Percentiles rank a stretch among this genome's conserved stretches.
Evolutionary conservation across 2,888 invertebrate species (phyloP).

Genomic region (Agrochola lychnidis): DNA sequence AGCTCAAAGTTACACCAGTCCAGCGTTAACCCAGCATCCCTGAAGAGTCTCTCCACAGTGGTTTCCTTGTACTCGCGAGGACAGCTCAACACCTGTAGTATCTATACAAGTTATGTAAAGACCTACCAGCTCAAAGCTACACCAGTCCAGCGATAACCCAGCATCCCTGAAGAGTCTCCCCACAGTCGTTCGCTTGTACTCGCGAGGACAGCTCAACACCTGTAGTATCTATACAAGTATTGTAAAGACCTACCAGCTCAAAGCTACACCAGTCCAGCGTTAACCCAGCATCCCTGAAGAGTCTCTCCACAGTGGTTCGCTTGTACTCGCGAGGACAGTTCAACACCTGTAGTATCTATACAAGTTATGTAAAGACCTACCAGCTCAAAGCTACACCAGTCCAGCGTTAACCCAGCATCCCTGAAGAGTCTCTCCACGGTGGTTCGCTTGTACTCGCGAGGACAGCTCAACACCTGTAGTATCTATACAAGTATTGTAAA

Average conservation of each 20-base stretch:
- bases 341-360: too few species aligned
- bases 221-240: background rate
- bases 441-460: constrained; percentile 90
- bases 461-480: background rate
- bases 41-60: background rate
- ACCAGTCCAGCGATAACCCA: constrained; percentile 96
- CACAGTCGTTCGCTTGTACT: constrained; percentile 95
- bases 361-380: too few species aligned
- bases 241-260: constrained; percentile 91
- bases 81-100: too few species aligned
- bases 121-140: constrained; percentile 92
- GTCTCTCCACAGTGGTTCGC: background rate
- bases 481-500: background rate
- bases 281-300: constrained; percentile 92
- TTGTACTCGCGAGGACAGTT: too few species aligned
- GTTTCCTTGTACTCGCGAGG: too few species aligned
- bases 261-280: constrained; percentile 97
- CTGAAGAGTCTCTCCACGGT: background rate
- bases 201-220: constrained; percentile 74
- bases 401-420: constrained; percentile 94
- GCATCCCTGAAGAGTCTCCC: too few species aligned
- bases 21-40: constrained; percentile 93
- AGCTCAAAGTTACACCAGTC: constrained; percentile 97
- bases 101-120: too few species aligned
- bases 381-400: constrained; percentile 96